Base-by-base conservation (phyloP, 1,140 invertebrate genomes). In the Calliopsis andreniformis region DNA sequence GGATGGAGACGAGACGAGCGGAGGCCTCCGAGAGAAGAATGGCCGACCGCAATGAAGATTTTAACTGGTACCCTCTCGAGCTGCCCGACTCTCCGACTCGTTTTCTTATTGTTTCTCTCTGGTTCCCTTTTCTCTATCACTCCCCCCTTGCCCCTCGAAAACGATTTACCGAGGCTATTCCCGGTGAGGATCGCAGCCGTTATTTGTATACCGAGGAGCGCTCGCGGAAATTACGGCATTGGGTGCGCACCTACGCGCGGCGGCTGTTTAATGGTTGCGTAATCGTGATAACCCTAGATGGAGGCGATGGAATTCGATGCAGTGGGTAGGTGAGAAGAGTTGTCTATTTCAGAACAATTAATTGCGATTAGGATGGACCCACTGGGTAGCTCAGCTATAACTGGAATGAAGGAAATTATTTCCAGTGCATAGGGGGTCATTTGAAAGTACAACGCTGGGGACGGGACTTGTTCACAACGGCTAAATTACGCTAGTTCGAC, bases 41-140 rank as follows among this genome's bases (percentile, higher is more conserved):
- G 88, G 88, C 87, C 82, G 87, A 90, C 88, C 87, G 86, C 87
- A 88, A 91, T 91, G 88, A 90, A 90, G 87, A 90, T 91, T 91
- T 91, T 91, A 91, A 90, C 87, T 87, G 79, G 86, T 87, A 87
- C 83, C 83, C 80, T 84, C 76, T 69, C 82, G 83, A 42, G 75
- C 72, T 64, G 76, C 63, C 63, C 69, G 63, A 75, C 59, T 39
- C 4, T 3, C 35, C 35, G 35, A 39, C 47, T 78, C 70, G 77
- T 82, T 67, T 70, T 87, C 53, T 77, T 78, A 77, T 76, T 76
- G 70, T 85, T 79, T 82, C 69, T 64, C 72, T 79, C 68, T 59
- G 61, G 64, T 58, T 62, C 72, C 43, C 66, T 56, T 53, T 64
- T 61, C 63, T 53, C 45, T 66, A 39, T 53, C 55, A 28, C 32